Base-by-base conservation (phyloP, 2,797 vertebrate genomes). In the Melanitta fusca region DNA sequence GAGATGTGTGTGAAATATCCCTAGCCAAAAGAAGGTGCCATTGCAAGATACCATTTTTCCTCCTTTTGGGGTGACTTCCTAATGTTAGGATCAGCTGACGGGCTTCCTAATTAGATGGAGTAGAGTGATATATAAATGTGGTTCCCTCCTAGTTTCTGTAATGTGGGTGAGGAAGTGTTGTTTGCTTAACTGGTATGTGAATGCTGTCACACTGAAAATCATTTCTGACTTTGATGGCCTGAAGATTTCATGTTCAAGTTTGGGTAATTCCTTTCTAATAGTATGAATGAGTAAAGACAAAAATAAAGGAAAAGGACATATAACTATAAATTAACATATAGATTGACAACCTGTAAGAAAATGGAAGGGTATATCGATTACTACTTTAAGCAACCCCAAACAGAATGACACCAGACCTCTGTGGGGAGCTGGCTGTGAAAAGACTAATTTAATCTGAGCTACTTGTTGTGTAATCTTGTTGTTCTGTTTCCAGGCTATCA, bases 291-390 rank as follows among this genome's bases (percentile, higher is more conserved):
- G 38, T 65, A 53, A 21, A 73, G 60, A 45, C 10, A 75, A 58
- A 85, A 69, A 27, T n/a, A 43, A 65, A 88, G 71, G 17, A 34
- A 57, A 38, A 54, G 10, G 4, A 1, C 54, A 1, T 80, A 56
- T 72, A 87, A 86, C 71, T 87, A 61, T 43, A 24, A 93, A 88
- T n/a, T 54, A 74, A n/a, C 21, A 13, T 61, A 7, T 30, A 53
- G 17, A n/a, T 30, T 36, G 10, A 28, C n/a, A 86, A 10, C 13
- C 25, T 47, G 11, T 72, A 57, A 47, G 64, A 39, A 74, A 30
- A 61, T 20, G 8, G 8, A 8, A 0, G 3, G 11, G 7, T 57
- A 4, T 39, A 45, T 43, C 17, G 17, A 14, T 15, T 30, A 0
- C 21, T 30, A 65, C 41, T 7, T 25, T 15, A 65, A 5, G 32